Evolutionary conservation across 92 coral and sea anemone species (phyloP).

Genomic region (Phymanthus crucifer): DNA sequence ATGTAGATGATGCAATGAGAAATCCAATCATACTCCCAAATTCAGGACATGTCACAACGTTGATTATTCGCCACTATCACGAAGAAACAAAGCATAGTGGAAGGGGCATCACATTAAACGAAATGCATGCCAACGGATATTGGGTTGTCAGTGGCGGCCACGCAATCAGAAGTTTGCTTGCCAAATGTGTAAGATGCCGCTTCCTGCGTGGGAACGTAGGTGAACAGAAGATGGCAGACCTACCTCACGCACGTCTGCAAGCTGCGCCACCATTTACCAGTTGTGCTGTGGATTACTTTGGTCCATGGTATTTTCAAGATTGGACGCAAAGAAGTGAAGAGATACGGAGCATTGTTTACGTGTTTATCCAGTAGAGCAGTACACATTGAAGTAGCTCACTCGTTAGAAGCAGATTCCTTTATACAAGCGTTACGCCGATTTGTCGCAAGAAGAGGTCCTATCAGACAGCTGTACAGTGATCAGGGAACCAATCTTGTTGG

Average conservation of each 20-base stretch:
- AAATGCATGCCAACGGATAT: constrained; percentile 41
- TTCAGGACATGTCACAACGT: constrained; percentile 2
- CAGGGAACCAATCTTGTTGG: constrained; percentile 54
- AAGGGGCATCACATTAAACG: constrained; percentile 47
- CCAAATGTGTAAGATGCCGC: constrained; percentile 44
- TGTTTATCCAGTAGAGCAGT: constrained; percentile 39
- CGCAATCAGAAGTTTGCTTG: constrained; percentile 2
- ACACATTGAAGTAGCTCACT: constrained; percentile 48
- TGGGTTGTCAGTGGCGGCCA: constrained; percentile 38
- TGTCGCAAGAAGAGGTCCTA: constrained; percentile 26
- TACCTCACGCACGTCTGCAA: constrained; percentile 41
- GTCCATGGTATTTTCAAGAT: constrained; percentile 49
- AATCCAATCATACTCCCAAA: constrained; percentile 35
- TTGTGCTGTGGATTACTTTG: constrained; percentile 38
- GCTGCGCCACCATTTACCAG: constrained; percentile 49
- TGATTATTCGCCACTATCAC: constrained; percentile 28
- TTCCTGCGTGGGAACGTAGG: constrained; percentile 40
- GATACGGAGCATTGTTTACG: constrained; percentile 50
- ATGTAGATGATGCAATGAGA: constrained; percentile 6
- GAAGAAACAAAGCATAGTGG: constrained; percentile 40
- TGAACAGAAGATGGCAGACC: constrained; percentile 67
- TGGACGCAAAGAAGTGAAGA: constrained; percentile 43
- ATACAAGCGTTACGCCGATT: constrained; percentile 43
- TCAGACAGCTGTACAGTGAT: constrained; percentile 28
- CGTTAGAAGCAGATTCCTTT: constrained; percentile 43